Conservation (phyloP, 2,888 invertebrate genomes). For the Sphinx pinastri region DNA sequence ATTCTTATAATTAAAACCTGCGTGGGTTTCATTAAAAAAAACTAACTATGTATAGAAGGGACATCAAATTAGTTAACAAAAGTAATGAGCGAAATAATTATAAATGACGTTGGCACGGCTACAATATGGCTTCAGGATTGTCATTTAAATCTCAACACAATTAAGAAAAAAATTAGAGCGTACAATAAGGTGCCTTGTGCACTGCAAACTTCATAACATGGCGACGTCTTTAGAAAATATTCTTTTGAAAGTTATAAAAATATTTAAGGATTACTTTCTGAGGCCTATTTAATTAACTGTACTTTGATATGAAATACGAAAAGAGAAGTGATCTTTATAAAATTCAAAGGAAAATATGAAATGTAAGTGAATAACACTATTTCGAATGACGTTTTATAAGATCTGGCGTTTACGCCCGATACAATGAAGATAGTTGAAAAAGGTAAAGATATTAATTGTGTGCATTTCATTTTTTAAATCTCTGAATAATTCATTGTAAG, state of each 20-base stretch:
- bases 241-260: background rate
- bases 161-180: background rate
- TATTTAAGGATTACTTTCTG: conserved; percentile 1
- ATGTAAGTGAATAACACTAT: too few relatives aligned
- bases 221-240: background rate
- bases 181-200: conserved; percentile 4
- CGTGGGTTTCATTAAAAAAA: too few relatives aligned
- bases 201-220: background rate
- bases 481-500: too few relatives aligned
- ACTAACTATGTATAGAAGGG: background rate
- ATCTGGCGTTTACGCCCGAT: too few relatives aligned
- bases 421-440: too few relatives aligned
- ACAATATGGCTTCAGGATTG: background rate
- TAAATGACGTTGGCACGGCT: background rate
- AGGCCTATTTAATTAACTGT: conserved; percentile 10
- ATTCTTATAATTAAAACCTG: background rate
- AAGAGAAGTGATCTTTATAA: too few relatives aligned
- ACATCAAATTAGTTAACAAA: background rate
- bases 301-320: background rate
- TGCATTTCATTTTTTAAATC: too few relatives aligned
- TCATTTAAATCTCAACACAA: background rate
- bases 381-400: too few relatives aligned
- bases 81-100: background rate
- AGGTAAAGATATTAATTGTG: too few relatives aligned
- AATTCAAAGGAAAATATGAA: too few relatives aligned